A percentile compares a stretch with the other conserved stretches of the same genome.
phyloP scores from a whole-genome alignment of 2,797 vertebrate species.

The Margarornis squamiger region DNA sequence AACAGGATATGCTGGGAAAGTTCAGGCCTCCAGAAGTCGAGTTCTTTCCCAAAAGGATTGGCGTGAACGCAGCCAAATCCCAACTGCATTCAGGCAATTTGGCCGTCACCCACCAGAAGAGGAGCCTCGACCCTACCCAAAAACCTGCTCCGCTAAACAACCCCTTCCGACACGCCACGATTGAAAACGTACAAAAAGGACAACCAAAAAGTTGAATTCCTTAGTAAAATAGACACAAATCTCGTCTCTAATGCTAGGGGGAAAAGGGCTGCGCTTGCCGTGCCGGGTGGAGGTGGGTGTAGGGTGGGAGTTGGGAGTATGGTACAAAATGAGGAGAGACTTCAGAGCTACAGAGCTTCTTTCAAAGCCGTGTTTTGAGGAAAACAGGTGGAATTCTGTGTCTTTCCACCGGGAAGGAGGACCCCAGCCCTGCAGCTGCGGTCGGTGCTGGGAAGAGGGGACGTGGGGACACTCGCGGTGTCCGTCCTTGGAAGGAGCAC shows the following conservation, averaged over 20 bases:
- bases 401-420: rapidly evolving
- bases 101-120: background rate
- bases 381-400: background rate
- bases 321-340: background rate
- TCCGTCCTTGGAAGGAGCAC: background rate
- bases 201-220: background rate
- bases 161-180: background rate
- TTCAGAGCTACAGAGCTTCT: background rate
- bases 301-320: background rate
- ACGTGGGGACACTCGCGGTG: rapidly evolving
- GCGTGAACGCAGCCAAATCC: background rate
- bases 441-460: background rate
- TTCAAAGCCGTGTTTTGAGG: background rate
- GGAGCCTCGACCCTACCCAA: background rate
- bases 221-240: background rate
- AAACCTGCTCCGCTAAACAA: background rate
- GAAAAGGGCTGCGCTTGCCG: background rate
- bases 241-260: background rate
- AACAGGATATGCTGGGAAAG: conserved; percentile 41
- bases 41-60: background rate
- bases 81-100: background rate
- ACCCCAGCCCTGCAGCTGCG: background rate
- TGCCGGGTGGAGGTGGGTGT: rapidly evolving
- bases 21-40: background rate
- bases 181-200: background rate